Conservation (phyloP, 2,888 invertebrate genomes). For the Agrochola lota region DNA sequence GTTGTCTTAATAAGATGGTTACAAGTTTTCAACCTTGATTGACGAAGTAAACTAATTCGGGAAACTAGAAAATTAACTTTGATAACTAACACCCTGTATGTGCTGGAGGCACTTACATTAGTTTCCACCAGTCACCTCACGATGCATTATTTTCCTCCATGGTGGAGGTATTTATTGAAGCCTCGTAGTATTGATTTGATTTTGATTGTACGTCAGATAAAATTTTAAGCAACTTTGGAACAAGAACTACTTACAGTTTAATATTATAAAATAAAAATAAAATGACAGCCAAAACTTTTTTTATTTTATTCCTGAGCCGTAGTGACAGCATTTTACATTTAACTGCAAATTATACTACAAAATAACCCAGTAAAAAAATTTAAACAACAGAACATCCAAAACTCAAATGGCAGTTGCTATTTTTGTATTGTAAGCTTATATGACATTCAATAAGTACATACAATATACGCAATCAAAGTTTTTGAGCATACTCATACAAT, state of each 20-base stretch:
- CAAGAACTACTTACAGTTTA: not conserved
- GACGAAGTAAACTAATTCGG: conserved; percentile 81
- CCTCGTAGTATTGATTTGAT: no score
- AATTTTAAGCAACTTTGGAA: not conserved
- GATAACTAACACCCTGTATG: conserved; percentile 78
- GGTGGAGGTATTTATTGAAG: not conserved
- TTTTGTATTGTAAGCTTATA: conserved; percentile 16
- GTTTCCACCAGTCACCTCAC: conserved; percentile 67
- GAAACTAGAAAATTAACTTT: conserved; percentile 86
- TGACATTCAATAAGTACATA: not conserved
- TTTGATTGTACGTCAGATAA: not conserved
- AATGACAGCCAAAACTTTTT: not conserved
- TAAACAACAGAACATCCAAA: not conserved
- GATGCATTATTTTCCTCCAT: conserved; percentile 41
- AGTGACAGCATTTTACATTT: not conserved
- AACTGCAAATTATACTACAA: conserved; percentile 2
- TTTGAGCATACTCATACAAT: conserved; percentile 21
- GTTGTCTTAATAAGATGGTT: conserved; percentile 66
- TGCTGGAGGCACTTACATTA: conserved; percentile 73
- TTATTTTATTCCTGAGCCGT: not conserved
- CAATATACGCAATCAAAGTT: conserved; percentile 23
- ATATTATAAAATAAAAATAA: not conserved
- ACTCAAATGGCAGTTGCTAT: not conserved
- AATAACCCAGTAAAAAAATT: conserved; percentile 1
- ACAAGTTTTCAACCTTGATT: conserved; percentile 77